Conservation (phyloP, 2,113 vertebrate species). For the Equus przewalskii region DNA sequence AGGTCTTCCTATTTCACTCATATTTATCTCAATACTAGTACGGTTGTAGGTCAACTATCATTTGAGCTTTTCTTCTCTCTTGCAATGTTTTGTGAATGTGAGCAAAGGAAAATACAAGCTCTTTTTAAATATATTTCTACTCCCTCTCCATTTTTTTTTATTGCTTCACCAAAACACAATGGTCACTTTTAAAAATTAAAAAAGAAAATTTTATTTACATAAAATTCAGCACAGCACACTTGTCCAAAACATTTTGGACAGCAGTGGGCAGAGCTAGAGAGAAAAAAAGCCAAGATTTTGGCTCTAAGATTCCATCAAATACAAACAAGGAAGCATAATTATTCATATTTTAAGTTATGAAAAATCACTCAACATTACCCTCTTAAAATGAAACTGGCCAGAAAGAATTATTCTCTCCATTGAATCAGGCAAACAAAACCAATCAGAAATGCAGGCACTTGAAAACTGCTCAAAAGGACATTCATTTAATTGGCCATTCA, state of each 20-base stretch:
- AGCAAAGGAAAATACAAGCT: background rate
- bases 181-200: background rate
- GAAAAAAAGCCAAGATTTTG: constrained; percentile 65
- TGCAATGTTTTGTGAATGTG: background rate
- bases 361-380: constrained; percentile 70
- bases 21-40: background rate
- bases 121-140: background rate
- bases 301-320: constrained; percentile 50
- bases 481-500: constrained; percentile 82
- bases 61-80: background rate
- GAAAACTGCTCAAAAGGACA: constrained; percentile 79
- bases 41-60: background rate
- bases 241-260: constrained; percentile 32
- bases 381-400: constrained; percentile 80
- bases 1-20: constrained; percentile 7
- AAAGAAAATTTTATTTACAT: constrained; percentile 49
- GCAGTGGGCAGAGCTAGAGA: background rate
- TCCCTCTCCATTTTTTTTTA: background rate
- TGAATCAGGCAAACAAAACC: constrained; percentile 80
- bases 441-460: constrained; percentile 77
- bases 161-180: constrained; percentile 14
- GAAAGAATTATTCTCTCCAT: constrained; percentile 77
- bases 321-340: constrained; percentile 78
- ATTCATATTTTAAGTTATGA: constrained; percentile 77
- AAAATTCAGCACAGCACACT: constrained; percentile 61